Evolutionary conservation across 1,140 invertebrate genomes (phyloP), one percentile per base, ranked within the genome.

Genomic region (Lordiphosa mommai): DNA sequence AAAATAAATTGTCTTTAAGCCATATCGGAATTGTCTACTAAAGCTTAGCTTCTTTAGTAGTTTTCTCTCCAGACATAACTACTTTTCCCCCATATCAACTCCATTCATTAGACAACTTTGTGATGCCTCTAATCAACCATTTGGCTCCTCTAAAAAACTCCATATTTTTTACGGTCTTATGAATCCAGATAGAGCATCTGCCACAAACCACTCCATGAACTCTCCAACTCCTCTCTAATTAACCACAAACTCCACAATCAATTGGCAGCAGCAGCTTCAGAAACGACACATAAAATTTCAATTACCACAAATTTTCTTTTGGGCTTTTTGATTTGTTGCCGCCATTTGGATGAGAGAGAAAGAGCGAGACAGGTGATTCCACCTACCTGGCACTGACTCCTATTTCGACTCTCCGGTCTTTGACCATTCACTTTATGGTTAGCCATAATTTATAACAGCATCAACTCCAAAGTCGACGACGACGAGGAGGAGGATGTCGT

Each of bases 241-340:
- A 27, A 27, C 23, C 63, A 66, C 53, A 68, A 64, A 57, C 60
- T 68, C 51, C 52, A 38, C 48, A 33, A 41, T 38, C 65, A 64
- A 68, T 68, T 68, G 59, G 59, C 60, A 63, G 52, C 41, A 37
- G 41, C 56, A 56, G 61, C 37, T 55, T 49, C 58, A 51, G 13
- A 27, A 67, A 57, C 43, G 65, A 53, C 65, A 64, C 55, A 69
- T 69, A 69, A 69, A 69, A 69, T 69, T 69, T 69, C 66, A 69
- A 69, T 69, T 69, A 69, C 66, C 66, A 69, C 66, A 69, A 69
- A 69, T 69, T 69, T 65, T 69, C 49, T 44, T 48, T 47, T 44
- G 14, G 23, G 43, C 14, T 32, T 47, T 69, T 69, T 69, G 66
- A 69, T 69, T 69, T 69, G 66, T 69, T 69, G 55, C 66, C 66